Percentiles rank a stretch among this genome's conserved stretches.
Conservation (phyloP, 2,888 invertebrate species). For the Dicycla oo region DNA sequence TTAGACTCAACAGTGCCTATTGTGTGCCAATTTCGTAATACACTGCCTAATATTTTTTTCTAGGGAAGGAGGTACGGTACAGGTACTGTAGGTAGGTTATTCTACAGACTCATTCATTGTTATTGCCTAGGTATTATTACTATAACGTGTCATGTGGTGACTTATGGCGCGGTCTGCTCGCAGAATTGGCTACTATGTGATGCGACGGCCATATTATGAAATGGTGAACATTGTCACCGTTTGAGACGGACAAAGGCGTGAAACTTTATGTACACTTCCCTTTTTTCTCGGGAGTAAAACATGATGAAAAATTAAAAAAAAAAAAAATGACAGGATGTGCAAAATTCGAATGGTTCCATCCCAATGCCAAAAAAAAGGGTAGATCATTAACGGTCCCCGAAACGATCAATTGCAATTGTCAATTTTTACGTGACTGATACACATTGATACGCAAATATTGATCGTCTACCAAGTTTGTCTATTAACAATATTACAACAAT, state of each 20-base stretch:
- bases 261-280: not conserved
- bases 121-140: not conserved
- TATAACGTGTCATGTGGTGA: not conserved
- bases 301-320: not conserved
- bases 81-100: not conserved
- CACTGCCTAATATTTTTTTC: constrained; percentile 19
- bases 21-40: constrained; percentile 35
- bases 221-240: not conserved
- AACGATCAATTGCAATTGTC: too few relatives aligned
- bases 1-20: constrained; percentile 29
- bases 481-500: too few relatives aligned
- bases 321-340: not conserved
- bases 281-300: not conserved
- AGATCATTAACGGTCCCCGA: not conserved
- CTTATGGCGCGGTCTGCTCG: not conserved
- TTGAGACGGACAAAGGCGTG: not conserved
- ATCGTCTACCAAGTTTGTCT: too few relatives aligned
- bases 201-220: not conserved
- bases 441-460: too few relatives aligned
- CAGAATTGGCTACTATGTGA: not conserved
- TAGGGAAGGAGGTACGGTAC: constrained; percentile 3
- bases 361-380: not conserved
- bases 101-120: constrained; percentile 7
- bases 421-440: too few relatives aligned
- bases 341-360: not conserved